phyloP scores from a whole-genome alignment of 2,797 vertebrate genomes.

The Buceros bicornis region DNA sequence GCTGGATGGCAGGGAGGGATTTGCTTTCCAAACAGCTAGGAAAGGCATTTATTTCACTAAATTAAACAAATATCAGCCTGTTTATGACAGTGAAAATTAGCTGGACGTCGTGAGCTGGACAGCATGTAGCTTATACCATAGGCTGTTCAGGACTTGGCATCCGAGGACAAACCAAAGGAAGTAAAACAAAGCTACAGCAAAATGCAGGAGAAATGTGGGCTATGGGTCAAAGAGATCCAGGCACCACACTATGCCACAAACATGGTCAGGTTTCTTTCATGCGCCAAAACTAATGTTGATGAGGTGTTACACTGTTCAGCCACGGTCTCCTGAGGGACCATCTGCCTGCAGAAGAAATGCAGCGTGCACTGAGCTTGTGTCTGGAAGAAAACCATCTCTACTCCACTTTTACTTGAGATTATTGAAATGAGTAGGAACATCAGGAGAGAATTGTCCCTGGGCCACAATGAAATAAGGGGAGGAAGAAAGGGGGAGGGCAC shows the following conservation, averaged over 20 bases:
- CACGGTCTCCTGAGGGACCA: neutral
- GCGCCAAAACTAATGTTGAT: neutral
- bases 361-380: neutral
- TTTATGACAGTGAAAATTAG: constrained; percentile 47
- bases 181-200: neutral
- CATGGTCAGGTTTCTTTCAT: neutral
- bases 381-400: neutral
- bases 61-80: constrained; percentile 60
- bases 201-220: neutral
- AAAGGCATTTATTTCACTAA: constrained; percentile 63
- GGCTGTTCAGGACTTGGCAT: neutral
- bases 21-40: constrained; percentile 49
- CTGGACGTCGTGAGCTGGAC: neutral
- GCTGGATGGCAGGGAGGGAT: constrained; percentile 35
- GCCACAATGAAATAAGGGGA: neutral
- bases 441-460: neutral
- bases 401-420: neutral
- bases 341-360: neutral
- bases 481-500: neutral
- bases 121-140: neutral
- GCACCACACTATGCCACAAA: neutral
- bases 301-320: neutral
- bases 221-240: neutral
- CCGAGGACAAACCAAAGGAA: neutral
- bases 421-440: neutral